Conservation (phyloP, 2,797 vertebrate genomes). For the Hoplostethus mediterraneus region DNA sequence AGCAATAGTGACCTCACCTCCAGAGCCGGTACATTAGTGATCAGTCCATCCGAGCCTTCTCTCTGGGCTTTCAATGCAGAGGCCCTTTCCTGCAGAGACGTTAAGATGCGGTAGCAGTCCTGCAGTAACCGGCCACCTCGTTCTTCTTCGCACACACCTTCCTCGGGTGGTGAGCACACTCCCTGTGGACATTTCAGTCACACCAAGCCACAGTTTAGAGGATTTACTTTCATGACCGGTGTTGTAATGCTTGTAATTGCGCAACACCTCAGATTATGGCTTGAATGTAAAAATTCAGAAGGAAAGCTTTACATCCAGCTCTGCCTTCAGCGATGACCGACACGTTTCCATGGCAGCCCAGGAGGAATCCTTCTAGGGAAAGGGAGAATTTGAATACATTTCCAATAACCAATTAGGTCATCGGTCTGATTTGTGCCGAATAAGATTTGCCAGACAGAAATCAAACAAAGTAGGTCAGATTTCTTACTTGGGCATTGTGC, state of each 20-base stretch:
- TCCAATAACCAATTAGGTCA: too few relatives aligned
- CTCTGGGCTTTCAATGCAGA: constrained; percentile 38
- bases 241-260: too few relatives aligned
- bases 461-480: constrained; percentile 1
- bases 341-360: constrained; percentile 43
- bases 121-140: constrained; percentile 50
- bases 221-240: too few relatives aligned
- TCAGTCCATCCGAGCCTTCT: constrained; percentile 22
- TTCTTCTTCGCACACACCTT: constrained; percentile 53
- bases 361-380: constrained; percentile 48
- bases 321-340: constrained; percentile 42
- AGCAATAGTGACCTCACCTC: constrained; percentile 47
- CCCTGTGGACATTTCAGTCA: constrained; percentile 59
- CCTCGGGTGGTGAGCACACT: constrained; percentile 43
- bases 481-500: constrained; percentile 54
- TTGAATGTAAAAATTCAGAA: not conserved
- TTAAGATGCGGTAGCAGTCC: constrained; percentile 52
- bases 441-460: too few relatives aligned
- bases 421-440: too few relatives aligned
- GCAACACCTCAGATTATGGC: not conserved
- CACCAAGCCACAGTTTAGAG: constrained; percentile 26
- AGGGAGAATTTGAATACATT: not conserved
- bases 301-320: constrained; percentile 58
- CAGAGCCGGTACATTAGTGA: constrained; percentile 29
- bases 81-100: constrained; percentile 57